These are phyloP conservation scores for Contarinia nasturtii DNA, from an alignment of 1,140 invertebrate genomes.

Conservation along the genomic window DNA sequence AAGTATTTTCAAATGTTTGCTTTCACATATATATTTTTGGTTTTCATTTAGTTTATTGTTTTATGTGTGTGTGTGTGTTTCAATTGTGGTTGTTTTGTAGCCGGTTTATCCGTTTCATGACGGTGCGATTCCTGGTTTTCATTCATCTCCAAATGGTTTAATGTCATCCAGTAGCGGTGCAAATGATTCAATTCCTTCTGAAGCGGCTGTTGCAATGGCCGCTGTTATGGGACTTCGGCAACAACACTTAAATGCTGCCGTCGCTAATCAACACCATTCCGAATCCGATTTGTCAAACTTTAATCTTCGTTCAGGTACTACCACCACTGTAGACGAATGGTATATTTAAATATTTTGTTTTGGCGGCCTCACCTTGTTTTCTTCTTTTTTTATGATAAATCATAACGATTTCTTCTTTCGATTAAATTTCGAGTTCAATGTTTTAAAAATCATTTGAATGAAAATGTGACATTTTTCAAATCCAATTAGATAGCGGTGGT, in stretches of 20 bases:
- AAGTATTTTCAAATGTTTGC: constrained; percentile 4
- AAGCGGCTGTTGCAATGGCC: constrained; percentile 20
- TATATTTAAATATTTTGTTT: too few relatives aligned
- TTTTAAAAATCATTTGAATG: neutral
- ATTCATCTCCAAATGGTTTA: constrained; percentile 16
- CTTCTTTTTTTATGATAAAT: too few relatives aligned
- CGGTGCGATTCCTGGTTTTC: constrained; percentile 15
- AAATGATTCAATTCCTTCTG: constrained; percentile 15
- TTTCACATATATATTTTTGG: neutral
- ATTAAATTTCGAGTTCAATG: too few relatives aligned
- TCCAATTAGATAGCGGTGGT: constrained; percentile 16
- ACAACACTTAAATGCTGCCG: constrained; percentile 52
- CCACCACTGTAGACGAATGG: constrained; percentile 6
- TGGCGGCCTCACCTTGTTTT: too few relatives aligned
- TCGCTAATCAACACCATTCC: constrained; percentile 34
- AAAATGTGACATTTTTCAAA: too few relatives aligned
- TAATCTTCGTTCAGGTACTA: constrained; percentile 16
- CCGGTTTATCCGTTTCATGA: constrained; percentile 23
- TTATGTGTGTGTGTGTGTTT: neutral
- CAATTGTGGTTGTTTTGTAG: constrained; percentile 7
- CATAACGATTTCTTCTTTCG: too few relatives aligned
- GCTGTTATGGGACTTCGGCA: constrained; percentile 42
- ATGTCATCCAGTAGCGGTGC: neutral
- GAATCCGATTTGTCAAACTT: constrained; percentile 10
- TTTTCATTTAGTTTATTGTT: neutral